Conservation (phyloP, 2,888 invertebrate species). For the Plagodis dolabraria region DNA sequence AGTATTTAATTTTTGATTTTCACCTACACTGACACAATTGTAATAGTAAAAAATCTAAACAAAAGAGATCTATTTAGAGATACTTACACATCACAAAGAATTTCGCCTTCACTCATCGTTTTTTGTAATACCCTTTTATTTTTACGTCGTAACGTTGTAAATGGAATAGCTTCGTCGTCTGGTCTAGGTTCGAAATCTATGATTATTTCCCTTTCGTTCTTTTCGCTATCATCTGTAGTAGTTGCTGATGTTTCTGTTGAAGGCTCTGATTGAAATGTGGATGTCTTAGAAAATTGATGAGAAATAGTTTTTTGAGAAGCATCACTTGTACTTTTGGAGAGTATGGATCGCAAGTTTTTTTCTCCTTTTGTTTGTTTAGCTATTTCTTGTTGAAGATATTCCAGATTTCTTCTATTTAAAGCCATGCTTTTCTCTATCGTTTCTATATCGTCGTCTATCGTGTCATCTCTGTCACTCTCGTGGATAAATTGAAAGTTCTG, state of each 20-base stretch:
- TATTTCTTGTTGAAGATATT: conserved; percentile 81
- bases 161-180: conserved; percentile 87
- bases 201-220: conserved; percentile 91
- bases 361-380: conserved; percentile 77
- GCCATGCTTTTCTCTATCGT: conserved; percentile 83
- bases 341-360: conserved; percentile 68
- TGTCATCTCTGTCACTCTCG: conserved; percentile 81
- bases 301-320: conserved; percentile 74
- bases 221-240: conserved; percentile 83
- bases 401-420: conserved; percentile 76
- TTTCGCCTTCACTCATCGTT: conserved; percentile 93
- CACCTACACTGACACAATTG: no score
- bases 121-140: conserved; percentile 87
- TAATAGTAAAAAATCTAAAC: no score
- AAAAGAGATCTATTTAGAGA: neutral
- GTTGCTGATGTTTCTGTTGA: conserved; percentile 81
- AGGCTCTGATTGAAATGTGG: conserved; percentile 82
- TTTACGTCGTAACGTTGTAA: conserved; percentile 81
- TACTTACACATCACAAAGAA: conserved; percentile 86
- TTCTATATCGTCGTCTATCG: conserved; percentile 80
- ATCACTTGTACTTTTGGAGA: conserved; percentile 78
- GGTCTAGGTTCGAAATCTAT: conserved; percentile 94
- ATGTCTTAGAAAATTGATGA: conserved; percentile 77
- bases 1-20: no score
- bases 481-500: conserved; percentile 83